Evolutionary conservation across 2,113 vertebrate genomes (phyloP), one percentile per base, ranked within the genome.

Genomic region (Nycticryphes semicollaris): DNA sequence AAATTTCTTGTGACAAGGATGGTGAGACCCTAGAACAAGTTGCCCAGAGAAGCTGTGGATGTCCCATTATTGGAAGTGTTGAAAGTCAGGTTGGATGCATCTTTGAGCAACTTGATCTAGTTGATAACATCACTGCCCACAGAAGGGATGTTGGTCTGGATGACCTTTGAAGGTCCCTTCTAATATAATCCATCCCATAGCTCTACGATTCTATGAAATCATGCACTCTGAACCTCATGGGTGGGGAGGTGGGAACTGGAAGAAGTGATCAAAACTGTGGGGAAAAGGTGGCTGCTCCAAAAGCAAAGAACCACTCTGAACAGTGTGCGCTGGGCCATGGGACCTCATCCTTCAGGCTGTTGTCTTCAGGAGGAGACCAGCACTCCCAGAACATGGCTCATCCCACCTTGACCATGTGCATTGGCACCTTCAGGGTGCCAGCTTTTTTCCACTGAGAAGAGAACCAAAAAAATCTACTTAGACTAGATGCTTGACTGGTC

Each of bases 371-470:
- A 90, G 28, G 47, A 60, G 10, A 62, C 2, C 1, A 1, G 54
- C 47, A 41, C 9, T 21, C 13, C 22, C 14, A 63, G 37, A 63
- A 69, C 0, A 0, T 50, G 27, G 14, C 22, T 75, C n/a, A 62
- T 35, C 15, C n/a, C 51, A 84, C 7, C 25, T 8, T 62, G 37
- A 50, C 70, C 23, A 86, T 0, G 0, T 25, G 30, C 28, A 64
- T 1, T 41, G 57, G 24, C 20, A 80, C 12, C 43, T 54, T 60
- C 25, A 69, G 9, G 21, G 3, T 62, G 67, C 4, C 17, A 48
- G 30, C n/a, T 67, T 84, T 17, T 41, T 72, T 59, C 47, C 27
- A 60, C 21, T 41, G 27, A 80, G 50, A 83, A 73, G 15, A 60
- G 17, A 83, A 16, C 1, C 6, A 5, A 30, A 60, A 90, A 75